Percentiles rank a stretch among this genome's conserved stretches.
Evolutionary conservation across 2,888 invertebrate species (phyloP).

Genomic region (Galerucella pusilla): DNA sequence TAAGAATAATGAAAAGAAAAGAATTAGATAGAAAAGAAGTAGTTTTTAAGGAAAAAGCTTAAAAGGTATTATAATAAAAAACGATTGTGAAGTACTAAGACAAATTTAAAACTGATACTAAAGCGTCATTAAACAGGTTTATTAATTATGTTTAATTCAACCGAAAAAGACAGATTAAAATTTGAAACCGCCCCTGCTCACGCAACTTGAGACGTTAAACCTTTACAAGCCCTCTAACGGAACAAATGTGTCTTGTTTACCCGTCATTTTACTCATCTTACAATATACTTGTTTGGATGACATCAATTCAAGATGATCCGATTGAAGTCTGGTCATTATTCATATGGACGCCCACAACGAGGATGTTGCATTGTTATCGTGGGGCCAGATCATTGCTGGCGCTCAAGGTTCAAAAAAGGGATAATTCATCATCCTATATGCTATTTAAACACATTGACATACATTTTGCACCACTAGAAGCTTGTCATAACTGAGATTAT

Average conservation of each 20-base stretch:
- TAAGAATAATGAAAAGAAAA: too few species aligned
- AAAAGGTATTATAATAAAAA: too few species aligned
- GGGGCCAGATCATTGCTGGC: slow-evolving; percentile 11
- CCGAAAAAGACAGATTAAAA: neutral
- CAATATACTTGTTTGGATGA: slow-evolving; percentile 33
- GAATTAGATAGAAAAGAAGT: too few species aligned
- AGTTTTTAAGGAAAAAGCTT: too few species aligned
- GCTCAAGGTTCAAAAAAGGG: neutral
- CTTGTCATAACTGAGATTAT: too few species aligned
- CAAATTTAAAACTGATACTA: too few species aligned
- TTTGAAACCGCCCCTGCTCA: neutral
- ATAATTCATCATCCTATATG: neutral
- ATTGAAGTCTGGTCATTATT: slow-evolving; percentile 35
- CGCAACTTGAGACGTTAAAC: neutral
- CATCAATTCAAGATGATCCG: slow-evolving; percentile 32
- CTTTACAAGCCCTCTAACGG: slow-evolving; percentile 19
- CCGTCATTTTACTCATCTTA: slow-evolving; percentile 20
- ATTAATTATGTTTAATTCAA: too few species aligned
- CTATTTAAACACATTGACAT: too few species aligned
- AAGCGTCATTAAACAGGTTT: too few species aligned
- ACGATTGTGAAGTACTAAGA: too few species aligned
- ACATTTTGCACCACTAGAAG: too few species aligned
- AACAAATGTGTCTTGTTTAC: slow-evolving; percentile 29
- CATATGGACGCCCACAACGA: slow-evolving; percentile 33
- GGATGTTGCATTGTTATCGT: slow-evolving; percentile 27